phyloP scores from a whole-genome alignment of 2,113 vertebrate genomes.

The Gorsachius goisagi region DNA sequence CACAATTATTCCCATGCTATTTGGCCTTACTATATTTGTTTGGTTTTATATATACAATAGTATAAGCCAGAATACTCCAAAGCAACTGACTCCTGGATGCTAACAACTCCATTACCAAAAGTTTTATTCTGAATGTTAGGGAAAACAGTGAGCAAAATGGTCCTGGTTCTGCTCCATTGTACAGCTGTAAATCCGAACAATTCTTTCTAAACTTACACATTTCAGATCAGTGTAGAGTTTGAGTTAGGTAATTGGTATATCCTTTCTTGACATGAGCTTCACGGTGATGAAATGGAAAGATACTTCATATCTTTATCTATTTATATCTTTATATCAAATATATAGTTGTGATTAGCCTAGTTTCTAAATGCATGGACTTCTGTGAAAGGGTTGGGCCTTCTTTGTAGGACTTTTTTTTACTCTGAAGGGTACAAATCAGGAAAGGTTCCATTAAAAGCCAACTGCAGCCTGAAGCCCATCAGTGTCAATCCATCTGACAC shows the following conservation, averaged over 20 bases:
- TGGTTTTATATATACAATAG: neutral
- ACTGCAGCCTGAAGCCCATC: neutral
- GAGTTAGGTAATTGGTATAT: neutral
- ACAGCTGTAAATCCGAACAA: neutral
- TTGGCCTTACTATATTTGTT: neutral
- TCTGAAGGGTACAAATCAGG: neutral
- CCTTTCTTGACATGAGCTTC: neutral
- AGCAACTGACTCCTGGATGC: neutral
- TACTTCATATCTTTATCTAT: neutral
- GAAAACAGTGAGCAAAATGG: neutral
- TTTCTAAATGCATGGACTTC: neutral
- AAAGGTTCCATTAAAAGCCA: neutral
- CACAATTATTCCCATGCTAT: neutral
- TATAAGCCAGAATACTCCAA: neutral
- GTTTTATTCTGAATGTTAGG: neutral
- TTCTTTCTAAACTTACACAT: neutral
- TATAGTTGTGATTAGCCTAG: neutral
- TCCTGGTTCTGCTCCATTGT: neutral
- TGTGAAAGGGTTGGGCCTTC: neutral
- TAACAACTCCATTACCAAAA: neutral
- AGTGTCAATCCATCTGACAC: neutral
- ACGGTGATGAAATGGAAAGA: neutral
- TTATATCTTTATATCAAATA: too few species aligned
- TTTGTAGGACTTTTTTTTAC: neutral
- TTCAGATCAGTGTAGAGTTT: neutral